These are phyloP conservation scores for Melanogrammus aeglefinus DNA, from an alignment of 2,797 vertebrate genomes.

Conservation along the genomic window DNA sequence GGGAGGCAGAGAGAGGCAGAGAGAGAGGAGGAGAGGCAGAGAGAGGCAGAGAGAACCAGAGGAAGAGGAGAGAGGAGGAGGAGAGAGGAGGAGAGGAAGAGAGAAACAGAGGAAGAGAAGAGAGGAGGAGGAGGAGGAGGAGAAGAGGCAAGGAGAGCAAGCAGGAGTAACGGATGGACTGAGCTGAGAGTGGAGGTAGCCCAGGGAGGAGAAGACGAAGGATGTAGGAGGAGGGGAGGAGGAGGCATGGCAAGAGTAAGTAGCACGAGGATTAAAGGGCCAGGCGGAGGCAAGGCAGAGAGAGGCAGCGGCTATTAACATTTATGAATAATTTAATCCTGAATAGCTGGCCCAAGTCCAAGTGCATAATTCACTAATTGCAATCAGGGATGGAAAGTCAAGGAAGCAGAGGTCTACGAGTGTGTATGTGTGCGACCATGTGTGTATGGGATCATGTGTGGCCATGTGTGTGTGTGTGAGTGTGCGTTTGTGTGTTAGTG, in stretches of 20 bases:
- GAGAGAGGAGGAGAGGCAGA: constrained; percentile 3
- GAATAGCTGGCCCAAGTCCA: constrained; percentile 71
- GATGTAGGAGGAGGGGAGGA: background rate
- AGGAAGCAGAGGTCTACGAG: constrained; percentile 35
- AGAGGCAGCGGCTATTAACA: constrained; percentile 62
- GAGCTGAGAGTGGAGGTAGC: background rate
- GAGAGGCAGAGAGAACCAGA: constrained; percentile 7
- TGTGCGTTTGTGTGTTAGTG: constrained; percentile 10
- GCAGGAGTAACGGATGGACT: no score
- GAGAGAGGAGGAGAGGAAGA: background rate
- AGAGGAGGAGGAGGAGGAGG: background rate
- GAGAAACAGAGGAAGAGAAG: background rate
- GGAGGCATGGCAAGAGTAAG: no score
- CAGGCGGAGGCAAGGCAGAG: constrained; percentile 14
- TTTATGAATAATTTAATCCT: constrained; percentile 76
- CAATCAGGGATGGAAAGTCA: constrained; percentile 64
- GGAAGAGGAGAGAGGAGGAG: background rate
- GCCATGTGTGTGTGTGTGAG: no score
- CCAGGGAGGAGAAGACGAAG: no score
- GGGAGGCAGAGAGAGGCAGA: no score
- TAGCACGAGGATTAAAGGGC: no score
- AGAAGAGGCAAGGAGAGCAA: constrained; percentile 29
- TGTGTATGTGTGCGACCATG: constrained; percentile 18
- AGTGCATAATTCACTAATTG: constrained; percentile 76
- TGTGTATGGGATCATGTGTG: background rate